phyloP scores from a whole-genome alignment of 2,888 invertebrate species.

The Ernsta delagoae region DNA sequence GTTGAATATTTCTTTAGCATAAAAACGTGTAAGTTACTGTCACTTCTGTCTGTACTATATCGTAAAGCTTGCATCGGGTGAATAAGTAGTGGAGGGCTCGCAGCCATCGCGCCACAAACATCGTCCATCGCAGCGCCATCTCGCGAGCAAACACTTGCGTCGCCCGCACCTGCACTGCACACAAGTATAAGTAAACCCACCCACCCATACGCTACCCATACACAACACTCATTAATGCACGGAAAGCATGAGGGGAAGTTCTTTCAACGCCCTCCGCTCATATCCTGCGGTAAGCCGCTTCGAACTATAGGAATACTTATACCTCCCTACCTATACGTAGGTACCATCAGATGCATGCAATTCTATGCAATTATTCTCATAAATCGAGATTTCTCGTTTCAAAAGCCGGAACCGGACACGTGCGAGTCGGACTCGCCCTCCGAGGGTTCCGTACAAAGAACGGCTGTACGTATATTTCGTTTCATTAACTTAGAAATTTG shows the following conservation, averaged over 20 bases:
- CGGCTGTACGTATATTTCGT: too few species aligned
- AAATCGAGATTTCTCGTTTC: too few species aligned
- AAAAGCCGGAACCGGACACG: too few species aligned
- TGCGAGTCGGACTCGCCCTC: too few species aligned
- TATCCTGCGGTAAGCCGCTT: conserved; percentile 30
- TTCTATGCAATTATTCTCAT: conserved; percentile 3
- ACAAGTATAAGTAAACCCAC: conserved; percentile 37
- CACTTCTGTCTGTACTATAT: conserved; percentile 24
- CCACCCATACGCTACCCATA: too few species aligned
- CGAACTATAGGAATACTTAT: conserved; percentile 9
- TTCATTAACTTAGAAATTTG: too few species aligned
- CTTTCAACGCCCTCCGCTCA: conserved; percentile 33
- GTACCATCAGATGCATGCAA: too few species aligned
- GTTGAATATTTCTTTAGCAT: too few species aligned
- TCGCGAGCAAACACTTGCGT: conserved; percentile 69
- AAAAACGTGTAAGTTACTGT: background rate
- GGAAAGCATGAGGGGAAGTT: conserved; percentile 35
- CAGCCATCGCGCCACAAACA: conserved; percentile 71
- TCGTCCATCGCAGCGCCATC: conserved; percentile 62
- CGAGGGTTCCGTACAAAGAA: too few species aligned
- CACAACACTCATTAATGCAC: conserved; percentile 42
- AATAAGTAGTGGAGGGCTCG: conserved; percentile 56
- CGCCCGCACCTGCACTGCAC: conserved; percentile 31
- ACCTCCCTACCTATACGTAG: background rate
- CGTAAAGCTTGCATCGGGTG: conserved; percentile 56